Evolutionary conservation across 2,113 vertebrate genomes (phyloP), one percentile per base, ranked within the genome.

Genomic region (Sinocyclocheilus maitianheensis): DNA sequence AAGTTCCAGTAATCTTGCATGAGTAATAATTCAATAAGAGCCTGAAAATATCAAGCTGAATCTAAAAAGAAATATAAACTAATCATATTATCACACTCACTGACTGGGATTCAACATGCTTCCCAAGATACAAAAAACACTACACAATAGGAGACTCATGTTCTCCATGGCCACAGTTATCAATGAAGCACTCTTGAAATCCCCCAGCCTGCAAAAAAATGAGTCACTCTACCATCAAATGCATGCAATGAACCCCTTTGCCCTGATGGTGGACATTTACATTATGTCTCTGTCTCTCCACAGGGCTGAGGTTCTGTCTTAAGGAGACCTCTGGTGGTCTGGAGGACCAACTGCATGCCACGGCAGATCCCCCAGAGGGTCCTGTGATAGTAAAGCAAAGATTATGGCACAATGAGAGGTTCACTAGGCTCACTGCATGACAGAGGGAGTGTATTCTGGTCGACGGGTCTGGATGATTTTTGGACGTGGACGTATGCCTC

Each of bases 381-480:
- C 43, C 69, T 43, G 51, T 85, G 67, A 85, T 76, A 72, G 71
- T 83, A 85, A 87, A 76, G 63, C 79, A 77, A 88, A 87, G 58
- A 74, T 58, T 75, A 79, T 48, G 81, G 79, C 26, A 79, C 58
- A 63, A 84, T 46, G 85, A 72, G 5, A 18, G 12, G 12, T 30
- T 83, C 79, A 22, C 53, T 40, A 65, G 26, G 65, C 72, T 94
- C 97, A 98, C 92, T 97, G 96, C 74, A 95, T 91, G 46, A 95
- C 93, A 24, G 93, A 34, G 0, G 96, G 93, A 0, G 92, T 81
- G 90, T 94, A 98, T 79, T 99, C 98, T 0, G 98, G 98, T 63
- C 98, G 93, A 0, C 97, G 94, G 0, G 98, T 99, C 94, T 99
- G 97, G 91, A 97, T 90, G 78, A 99, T 99, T 91, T 96, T 98